Evolutionary conservation across 2,113 vertebrate species (phyloP), one percentile per base, ranked within the genome.

Genomic region (Paradisaea rubra): DNA sequence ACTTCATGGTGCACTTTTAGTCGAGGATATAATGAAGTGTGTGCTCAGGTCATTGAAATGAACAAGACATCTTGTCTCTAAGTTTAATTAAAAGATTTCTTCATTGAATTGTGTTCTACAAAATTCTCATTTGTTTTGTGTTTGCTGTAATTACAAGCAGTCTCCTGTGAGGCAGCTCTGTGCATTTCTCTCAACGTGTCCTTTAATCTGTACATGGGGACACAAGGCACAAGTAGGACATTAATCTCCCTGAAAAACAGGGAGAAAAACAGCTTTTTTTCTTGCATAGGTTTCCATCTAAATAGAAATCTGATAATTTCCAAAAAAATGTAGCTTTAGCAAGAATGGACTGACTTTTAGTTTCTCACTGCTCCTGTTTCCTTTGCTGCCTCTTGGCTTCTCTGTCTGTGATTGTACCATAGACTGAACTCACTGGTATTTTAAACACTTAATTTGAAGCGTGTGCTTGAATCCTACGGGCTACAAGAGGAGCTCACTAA

Each of bases 21-120:
- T 66, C 52, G 87, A 81, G 79, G 18, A 21, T 42, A 17, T 47
- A 80, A 93, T 3, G 6, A 81, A 81, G 66, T 11, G 39, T 41
- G 42, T 57, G 30, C 69, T 86, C 66, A 68, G 76, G 89, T 78
- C 89, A 76, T 72, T 41, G 57, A n/a, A 83, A 71, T 57, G 42
- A 81, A 30, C 31, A 60, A 35, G 37, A 19, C 41, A 28, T 60
- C 79, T 88, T 64, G 37, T 56, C 78, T 86, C 72, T 31, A 30
- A 24, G 28, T 86, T 96, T 96, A 91, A 92, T 92, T 88, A 92
- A 76, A 70, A 69, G 64, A 81, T 81, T 64, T 90, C 82, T 86
- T 78, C 54, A 17, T 4, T 63, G 74, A 57, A n/a, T 45, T n/a
- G 41, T 83, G 33, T 13, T 53, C 77, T 69, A 63, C 22, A 49